Base-by-base conservation (phyloP, 2,888 invertebrate genomes). In the Dinocampus coccinellae region DNA sequence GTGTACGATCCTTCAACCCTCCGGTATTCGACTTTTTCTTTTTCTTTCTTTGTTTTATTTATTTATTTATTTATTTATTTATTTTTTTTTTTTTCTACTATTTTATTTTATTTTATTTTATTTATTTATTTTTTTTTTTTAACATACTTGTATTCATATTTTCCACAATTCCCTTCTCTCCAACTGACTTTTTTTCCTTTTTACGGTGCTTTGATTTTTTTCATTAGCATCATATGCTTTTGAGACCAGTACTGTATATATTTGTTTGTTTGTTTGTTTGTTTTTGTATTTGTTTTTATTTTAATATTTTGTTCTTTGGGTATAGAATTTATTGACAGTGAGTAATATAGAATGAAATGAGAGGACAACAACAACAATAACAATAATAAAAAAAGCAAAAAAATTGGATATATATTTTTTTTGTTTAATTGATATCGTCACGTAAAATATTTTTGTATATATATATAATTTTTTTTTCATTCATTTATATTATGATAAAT, bases 1-100 rank as follows among this genome's bases (percentile, higher is more conserved):
- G 74, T 63, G 68, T 60, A 67, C 72, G 29, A 22, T 64, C 24
- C 33, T 34, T 36, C 55, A 24, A n/a, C 70, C 58, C 68, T 61
- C 55, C 39, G 11, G 11, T 22, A 29, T 66, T 26, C 29, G 11
- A 10, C 33, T 29, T 16, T 24, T 52, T 74, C 70, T 69, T 26
- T 20, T 26, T 29, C 42, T 63, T 4, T 29, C 39, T 2, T n/a
- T 39, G 4, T 39, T n/a, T n/a, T 39, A 11, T 36, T 11, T 33
- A 33, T 60, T 20, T 66, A 16, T 20, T 26, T 26, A 13, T 29
- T n/a, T 11, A 7, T 36, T 2, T 20, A 39, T 58, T 58, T 29
- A 13, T 29, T 47, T 47, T 26, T 65, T 6, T 34, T 4, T 29
- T 55, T 65, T 34, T n/a, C n/a, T n/a, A n/a, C n/a, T n/a, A n/a